Conservation (phyloP, 2,797 vertebrate genomes). For the Pipistrellus kuhlii region DNA sequence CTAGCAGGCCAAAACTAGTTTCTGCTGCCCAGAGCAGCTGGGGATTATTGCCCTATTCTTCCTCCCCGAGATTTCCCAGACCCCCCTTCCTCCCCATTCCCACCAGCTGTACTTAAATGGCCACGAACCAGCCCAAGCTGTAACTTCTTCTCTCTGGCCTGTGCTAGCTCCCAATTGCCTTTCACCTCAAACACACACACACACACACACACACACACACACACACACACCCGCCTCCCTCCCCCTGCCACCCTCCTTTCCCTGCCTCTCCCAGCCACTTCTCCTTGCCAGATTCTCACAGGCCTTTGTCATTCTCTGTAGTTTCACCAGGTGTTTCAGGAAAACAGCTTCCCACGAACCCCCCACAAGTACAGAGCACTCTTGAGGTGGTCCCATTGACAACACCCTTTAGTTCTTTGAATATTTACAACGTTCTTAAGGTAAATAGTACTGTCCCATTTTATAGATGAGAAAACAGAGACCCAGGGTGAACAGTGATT, state of each 20-base stretch:
- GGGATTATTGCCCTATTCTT: background rate
- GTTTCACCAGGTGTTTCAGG: background rate
- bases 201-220: too few species aligned
- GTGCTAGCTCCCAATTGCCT: fast-evolving
- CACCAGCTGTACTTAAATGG: background rate
- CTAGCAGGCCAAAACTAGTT: conserved; percentile 32
- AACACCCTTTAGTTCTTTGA: background rate
- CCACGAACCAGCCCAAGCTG: fast-evolving
- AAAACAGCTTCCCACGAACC: background rate
- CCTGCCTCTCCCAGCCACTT: background rate
- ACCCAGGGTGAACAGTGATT: background rate
- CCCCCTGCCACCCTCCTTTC: too few species aligned
- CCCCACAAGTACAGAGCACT: background rate
- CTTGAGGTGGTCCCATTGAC: background rate
- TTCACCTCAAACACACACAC: background rate
- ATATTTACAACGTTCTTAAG: background rate
- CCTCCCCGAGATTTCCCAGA: background rate
- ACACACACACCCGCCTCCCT: too few species aligned
- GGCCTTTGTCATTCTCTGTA: background rate
- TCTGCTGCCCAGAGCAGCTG: background rate
- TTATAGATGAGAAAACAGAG: conserved; percentile 1
- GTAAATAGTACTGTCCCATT: background rate
- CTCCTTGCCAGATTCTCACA: background rate
- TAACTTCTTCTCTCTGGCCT: background rate
- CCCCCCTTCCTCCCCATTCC: background rate